Percentiles rank a stretch among this genome's conserved stretches.
phyloP scores from a whole-genome alignment of 2,797 vertebrate genomes.

The Novumbra hubbsi region DNA sequence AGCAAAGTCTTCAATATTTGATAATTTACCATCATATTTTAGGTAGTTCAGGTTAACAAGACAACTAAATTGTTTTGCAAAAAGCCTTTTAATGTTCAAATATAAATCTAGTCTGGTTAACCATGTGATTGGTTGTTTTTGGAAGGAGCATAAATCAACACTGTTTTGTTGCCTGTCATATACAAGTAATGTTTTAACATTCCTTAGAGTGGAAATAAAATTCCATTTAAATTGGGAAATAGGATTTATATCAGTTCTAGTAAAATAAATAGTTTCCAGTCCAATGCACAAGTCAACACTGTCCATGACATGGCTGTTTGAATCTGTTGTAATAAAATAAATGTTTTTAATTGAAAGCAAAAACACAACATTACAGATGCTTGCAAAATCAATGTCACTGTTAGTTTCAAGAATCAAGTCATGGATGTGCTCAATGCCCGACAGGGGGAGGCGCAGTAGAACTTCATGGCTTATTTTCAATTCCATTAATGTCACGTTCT shows the following conservation, averaged over 20 bases:
- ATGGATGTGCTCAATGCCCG: background rate
- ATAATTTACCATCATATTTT: background rate
- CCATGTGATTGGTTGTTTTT: background rate
- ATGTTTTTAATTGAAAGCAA: background rate
- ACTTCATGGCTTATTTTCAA: background rate
- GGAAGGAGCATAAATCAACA: constrained; percentile 12
- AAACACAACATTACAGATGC: background rate
- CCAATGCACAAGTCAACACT: background rate
- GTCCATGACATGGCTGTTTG: background rate
- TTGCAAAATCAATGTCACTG: background rate
- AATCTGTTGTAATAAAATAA: accelerated
- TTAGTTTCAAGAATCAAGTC: background rate
- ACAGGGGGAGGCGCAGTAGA: background rate
- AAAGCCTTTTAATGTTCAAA: background rate
- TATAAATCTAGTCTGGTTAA: background rate
- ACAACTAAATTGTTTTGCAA: background rate
- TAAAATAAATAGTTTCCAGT: background rate
- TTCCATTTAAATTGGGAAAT: background rate
- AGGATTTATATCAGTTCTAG: background rate
- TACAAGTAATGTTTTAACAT: background rate
- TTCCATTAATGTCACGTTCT: background rate
- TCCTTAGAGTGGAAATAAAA: constrained; percentile 10
- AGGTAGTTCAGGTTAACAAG: background rate
- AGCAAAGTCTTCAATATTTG: constrained; percentile 21
- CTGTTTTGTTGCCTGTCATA: background rate